Base-by-base conservation (phyloP, 2,888 invertebrate genomes). In the Cetonia aurata region DNA sequence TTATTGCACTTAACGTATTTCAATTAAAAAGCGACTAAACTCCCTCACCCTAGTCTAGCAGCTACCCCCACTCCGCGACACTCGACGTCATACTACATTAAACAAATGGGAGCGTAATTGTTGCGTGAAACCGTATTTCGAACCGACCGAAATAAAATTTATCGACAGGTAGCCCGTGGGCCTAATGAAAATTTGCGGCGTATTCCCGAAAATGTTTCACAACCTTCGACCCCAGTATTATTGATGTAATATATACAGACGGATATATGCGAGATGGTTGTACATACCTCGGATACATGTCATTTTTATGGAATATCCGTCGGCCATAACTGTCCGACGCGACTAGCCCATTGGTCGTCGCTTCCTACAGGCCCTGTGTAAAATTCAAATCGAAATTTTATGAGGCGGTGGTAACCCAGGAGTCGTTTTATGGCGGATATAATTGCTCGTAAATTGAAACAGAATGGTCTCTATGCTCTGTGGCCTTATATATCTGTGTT, bases 291-390 rank as follows among this genome's bases (percentile, higher is more conserved):
- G 50, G 9, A 50, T 25, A 25, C 25, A 50, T 62, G 62, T 33
- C 44, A 62, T 62, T 25, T 62, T 62, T 62, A 62, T 62, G 60
- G 48, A 60, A 60, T 60, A 60, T 60, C 60, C 17, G 60, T 31
- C 15, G 13, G 60, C 31, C 41, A 46, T 46, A 62, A 48, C 62
- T 48, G 62, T 48, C 62, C 31, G 31, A n/a, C n/a, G 33, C 25
- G 62, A 50, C 15, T 13, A 25, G 17, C 19, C 48, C 62, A 48
- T 62, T 31, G 62, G 62, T 62, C 25, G 62, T 62, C 25, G 25
- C 62, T 62, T 62, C 25, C 48, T 33, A 42, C 13, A 33, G 37
- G 31, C 48, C 3, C 25, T 25, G 25, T 25, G 37, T 62, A 62
- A 62, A 62, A 62, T 62, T 37, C 62, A 19, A 62, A 62, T 33